These are phyloP conservation scores for Orthonyx spaldingii DNA, from an alignment of 2,113 vertebrate species.

Conservation along the genomic window DNA sequence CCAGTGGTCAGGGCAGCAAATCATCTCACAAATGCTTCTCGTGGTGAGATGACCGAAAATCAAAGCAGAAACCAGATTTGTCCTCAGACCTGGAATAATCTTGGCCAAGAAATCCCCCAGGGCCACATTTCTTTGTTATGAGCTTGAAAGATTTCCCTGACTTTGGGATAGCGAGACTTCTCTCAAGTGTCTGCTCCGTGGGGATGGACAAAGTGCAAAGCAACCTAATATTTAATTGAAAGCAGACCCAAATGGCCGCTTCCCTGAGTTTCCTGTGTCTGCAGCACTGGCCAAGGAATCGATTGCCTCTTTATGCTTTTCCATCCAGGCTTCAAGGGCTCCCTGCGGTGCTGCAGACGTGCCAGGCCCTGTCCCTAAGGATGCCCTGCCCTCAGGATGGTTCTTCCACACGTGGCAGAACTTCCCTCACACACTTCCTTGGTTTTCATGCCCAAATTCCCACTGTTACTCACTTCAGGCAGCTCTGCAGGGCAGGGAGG, in stretches of 20 bases:
- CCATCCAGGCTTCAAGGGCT: neutral
- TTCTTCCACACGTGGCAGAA: neutral
- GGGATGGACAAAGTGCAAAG: neutral
- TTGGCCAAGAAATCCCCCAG: neutral
- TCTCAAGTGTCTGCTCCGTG: neutral
- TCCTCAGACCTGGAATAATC: neutral
- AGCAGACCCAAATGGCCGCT: neutral
- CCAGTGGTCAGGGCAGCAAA: neutral
- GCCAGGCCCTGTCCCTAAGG: neutral
- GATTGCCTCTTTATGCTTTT: neutral
- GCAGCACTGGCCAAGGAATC: neutral
- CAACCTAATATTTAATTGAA: neutral
- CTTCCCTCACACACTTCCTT: accelerated
- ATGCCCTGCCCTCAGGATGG: too few species aligned
- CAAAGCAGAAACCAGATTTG: neutral
- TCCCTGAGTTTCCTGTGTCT: neutral
- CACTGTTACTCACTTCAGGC: neutral
- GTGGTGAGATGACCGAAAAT: neutral
- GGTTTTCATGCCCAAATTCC: neutral
- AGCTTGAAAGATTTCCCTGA: neutral
- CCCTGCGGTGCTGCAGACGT: neutral
- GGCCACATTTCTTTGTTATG: neutral
- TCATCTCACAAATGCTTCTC: neutral
- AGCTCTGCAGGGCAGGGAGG: neutral
- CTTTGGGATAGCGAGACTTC: neutral